Evolutionary conservation across 2,797 vertebrate genomes (phyloP).

Genomic region (Ctenosaura bakeri): DNA sequence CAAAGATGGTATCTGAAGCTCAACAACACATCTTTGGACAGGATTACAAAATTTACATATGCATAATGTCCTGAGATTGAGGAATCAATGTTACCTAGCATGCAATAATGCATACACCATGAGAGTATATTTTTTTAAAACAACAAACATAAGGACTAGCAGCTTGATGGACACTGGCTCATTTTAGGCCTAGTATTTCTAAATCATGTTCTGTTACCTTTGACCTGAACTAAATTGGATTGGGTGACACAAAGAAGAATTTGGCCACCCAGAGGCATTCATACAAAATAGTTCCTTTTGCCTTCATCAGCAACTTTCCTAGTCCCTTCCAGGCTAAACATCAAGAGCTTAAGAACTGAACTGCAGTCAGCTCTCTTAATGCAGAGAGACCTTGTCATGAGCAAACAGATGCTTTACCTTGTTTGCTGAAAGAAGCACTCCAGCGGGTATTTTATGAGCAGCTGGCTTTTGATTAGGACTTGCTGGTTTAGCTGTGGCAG

Average conservation of each 20-base stretch:
- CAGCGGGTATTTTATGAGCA: background rate
- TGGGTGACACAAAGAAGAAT: background rate
- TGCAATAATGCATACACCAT: fast-evolving
- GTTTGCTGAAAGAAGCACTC: background rate
- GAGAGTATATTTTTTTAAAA: no score
- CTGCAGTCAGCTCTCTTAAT: background rate
- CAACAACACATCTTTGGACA: background rate
- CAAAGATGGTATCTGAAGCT: background rate
- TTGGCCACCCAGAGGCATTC: fast-evolving
- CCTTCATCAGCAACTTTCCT: background rate
- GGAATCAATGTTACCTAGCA: background rate
- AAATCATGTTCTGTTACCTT: background rate
- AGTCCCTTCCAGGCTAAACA: fast-evolving
- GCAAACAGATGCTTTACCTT: background rate
- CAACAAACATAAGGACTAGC: background rate
- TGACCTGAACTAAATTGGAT: background rate
- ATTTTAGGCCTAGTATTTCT: background rate
- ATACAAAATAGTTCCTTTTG: fast-evolving
- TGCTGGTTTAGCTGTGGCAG: background rate
- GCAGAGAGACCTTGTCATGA: fast-evolving
- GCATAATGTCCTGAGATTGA: constrained; percentile 1
- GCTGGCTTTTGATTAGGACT: background rate
- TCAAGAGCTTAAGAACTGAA: fast-evolving
- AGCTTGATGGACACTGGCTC: background rate
- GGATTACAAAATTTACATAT: background rate